Evolutionary conservation across 2,113 vertebrate genomes (phyloP), one percentile per base, ranked within the genome.

Genomic region (Eleginops maclovinus): DNA sequence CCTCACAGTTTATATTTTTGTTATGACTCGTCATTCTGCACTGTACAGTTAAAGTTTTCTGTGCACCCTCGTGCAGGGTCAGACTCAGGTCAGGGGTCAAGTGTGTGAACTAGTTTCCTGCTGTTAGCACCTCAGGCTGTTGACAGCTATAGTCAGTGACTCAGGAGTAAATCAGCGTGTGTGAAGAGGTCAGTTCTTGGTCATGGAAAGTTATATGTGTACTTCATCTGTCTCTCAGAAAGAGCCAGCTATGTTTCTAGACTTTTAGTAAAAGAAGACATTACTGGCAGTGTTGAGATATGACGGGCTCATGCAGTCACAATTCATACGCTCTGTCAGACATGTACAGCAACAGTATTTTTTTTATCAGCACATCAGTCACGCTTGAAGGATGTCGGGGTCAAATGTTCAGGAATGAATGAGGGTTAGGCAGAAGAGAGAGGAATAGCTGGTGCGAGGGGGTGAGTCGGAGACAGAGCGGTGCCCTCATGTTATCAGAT

Each of bases 401-500:
- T 91, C 91, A 91, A 92, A 92, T 77, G 88, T 90, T 91, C 89
- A 90, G 36, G 86, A 90, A 82, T 87, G 91, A 90, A 84, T 78
- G 53, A 67, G 82, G 74, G 82, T 81, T 56, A 81, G 77, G 76
- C 60, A 76, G 69, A 72, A 44, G 51, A 75, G 77, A 64, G 71
- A 82, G 87, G 60, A 84, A 84, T 81, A 75, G 71, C 64, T 81
- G 64, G 85, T 44, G 55, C 3, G 77, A 16, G 63, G 49, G 79
- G 67, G 22, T 55, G 65, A 85, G 74, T 54, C 49, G 63, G 87
- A 93, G 93, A 93, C 92, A 90, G 88, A 89, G 79, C 4, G 88
- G 91, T 92, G 91, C 91, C 90, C 91, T 89, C 74, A 80, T 58
- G n/a, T 94, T 91, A 92, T 94, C 92, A 88, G 91, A 90, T 92